Base-by-base conservation (phyloP, 2,797 vertebrate genomes). In the Myotis findleyi region DNA sequence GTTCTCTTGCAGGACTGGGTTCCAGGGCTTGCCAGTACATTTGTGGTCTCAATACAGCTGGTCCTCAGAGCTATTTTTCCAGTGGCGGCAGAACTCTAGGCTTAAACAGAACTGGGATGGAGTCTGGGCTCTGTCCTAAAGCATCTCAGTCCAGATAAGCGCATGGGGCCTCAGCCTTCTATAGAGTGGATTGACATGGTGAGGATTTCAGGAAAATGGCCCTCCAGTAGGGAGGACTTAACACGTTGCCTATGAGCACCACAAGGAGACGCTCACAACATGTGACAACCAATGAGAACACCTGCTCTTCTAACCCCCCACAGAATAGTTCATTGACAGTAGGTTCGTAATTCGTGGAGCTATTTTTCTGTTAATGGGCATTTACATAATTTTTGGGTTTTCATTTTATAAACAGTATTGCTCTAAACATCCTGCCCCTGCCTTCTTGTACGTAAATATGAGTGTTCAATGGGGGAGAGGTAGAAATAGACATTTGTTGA, bases 141-240 rank as follows among this genome's bases (percentile, higher is more conserved):
- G 59, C 47, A n/a, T 7, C 17, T 53, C 5, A 1, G 23, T 62
- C 57, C 14, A 72, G 7, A 57, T 5, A 17, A 13, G 69, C 21
- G 8, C 41, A 36, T 18, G 13, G 38, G 14, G 2, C 62, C 44
- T 92, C 7, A 21, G 10, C 3, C 21, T 89, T 64, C 5, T 9
- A 9, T 7, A 36, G 2, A 18, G 33, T n/a, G 21, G 27, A 5
- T 13, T 21, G 0, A 4, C 13, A 14, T 17, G 36, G 14, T 2
- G 36, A 90, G 51, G 20, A 17, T 33, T 51, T 33, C n/a, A 2
- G 23, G 44, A 71, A 17, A 83, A 23, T 25, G 18, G 30, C 3
- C 62, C 6, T 1, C 55, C 3, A 10, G 21, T 11, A 49, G 59
- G 47, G 64, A 87, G 36, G 41, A 49, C 14, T 18, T 27, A 47